Evolutionary conservation across 2,888 invertebrate genomes (phyloP).

Genomic region (Eumerus sabulonum): DNA sequence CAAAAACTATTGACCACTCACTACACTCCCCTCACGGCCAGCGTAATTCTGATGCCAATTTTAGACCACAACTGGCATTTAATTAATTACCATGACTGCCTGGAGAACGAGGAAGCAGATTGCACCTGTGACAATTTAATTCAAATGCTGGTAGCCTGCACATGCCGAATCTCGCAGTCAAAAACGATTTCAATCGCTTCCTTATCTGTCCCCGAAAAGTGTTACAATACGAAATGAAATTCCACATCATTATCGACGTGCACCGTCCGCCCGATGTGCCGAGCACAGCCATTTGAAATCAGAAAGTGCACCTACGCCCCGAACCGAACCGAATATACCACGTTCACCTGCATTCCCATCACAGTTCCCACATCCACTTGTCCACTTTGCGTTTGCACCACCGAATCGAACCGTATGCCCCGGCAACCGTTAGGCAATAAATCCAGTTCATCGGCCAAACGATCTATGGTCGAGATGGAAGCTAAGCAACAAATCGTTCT

Average conservation of each 20-base stretch:
- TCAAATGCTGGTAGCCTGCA: too few species aligned
- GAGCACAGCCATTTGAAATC: constrained; percentile 47
- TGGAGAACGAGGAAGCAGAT: too few species aligned
- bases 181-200: constrained; percentile 58
- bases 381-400: constrained; percentile 34
- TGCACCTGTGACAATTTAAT: too few species aligned
- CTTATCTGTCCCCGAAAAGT: constrained; percentile 62
- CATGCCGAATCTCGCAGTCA: too few species aligned
- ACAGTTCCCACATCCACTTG: constrained; percentile 67
- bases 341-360: constrained; percentile 5
- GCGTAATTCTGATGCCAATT: too few species aligned
- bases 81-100: too few species aligned
- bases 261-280: constrained; percentile 25
- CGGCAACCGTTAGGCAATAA: constrained; percentile 53
- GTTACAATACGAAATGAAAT: constrained; percentile 64
- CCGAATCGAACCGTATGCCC: constrained; percentile 27
- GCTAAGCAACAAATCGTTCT: constrained; percentile 66
- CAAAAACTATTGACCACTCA: too few species aligned
- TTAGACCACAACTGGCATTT: too few species aligned
- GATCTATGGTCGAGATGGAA: constrained; percentile 60
- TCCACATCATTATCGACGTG: constrained; percentile 64
- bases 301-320: constrained; percentile 68
- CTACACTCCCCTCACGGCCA: too few species aligned
- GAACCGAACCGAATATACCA: constrained; percentile 29
- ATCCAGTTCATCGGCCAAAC: constrained; percentile 55